Conservation (phyloP, 2,113 vertebrate species). For the Peucedramus taeniatus region DNA sequence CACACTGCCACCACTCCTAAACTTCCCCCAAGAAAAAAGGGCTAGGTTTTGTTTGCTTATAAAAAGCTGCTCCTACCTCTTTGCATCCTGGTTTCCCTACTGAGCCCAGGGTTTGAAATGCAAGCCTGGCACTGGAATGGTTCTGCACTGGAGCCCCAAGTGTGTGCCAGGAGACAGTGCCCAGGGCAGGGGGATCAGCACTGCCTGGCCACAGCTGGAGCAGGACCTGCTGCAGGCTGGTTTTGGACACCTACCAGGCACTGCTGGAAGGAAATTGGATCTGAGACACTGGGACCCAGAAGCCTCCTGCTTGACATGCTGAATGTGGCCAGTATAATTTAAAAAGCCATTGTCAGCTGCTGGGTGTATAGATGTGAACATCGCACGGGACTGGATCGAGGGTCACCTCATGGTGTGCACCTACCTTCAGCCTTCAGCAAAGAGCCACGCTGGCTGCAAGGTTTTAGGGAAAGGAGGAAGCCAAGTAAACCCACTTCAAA, state of each 20-base stretch:
- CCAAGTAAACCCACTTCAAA: not conserved
- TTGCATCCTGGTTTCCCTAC: not conserved
- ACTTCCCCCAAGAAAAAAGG: not conserved
- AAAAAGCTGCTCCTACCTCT: not conserved
- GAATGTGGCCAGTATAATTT: not conserved
- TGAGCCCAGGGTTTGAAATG: not conserved
- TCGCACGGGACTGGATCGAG: fast-evolving
- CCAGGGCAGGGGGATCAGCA: not conserved
- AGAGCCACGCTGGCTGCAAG: not conserved
- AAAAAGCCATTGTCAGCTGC: not conserved
- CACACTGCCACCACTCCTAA: not conserved
- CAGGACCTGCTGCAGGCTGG: not conserved
- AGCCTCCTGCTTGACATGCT: not conserved
- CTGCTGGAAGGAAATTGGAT: not conserved
- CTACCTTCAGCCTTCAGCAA: fast-evolving
- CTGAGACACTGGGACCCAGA: not conserved
- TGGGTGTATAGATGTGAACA: not conserved
- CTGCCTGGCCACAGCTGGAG: not conserved
- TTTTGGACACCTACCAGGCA: not conserved
- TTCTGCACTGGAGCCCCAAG: not conserved
- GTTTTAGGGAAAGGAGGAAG: not conserved
- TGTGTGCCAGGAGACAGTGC: fast-evolving
- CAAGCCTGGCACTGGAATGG: not conserved
- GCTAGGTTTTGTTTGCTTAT: not conserved
- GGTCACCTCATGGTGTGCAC: not conserved